These are phyloP conservation scores for Halcyon badia DNA, from an alignment of 2,797 vertebrate genomes.

Conservation along the genomic window DNA sequence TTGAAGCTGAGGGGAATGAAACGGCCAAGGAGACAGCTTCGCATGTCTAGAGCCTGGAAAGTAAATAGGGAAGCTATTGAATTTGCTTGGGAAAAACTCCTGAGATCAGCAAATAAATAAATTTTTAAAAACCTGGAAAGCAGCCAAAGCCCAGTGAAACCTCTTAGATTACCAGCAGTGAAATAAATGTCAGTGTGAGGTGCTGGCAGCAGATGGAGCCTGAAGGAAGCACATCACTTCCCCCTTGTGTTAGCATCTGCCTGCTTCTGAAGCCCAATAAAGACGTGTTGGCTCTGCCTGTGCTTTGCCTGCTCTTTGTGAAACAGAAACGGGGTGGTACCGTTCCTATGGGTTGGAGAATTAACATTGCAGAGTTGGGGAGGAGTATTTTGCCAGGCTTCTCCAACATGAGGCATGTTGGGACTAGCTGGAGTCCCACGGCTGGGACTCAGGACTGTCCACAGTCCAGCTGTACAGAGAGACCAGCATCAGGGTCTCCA, in stretches of 20 bases:
- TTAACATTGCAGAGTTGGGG: not conserved
- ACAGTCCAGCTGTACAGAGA: not conserved
- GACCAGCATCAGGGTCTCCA: not conserved
- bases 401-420: fast-evolving
- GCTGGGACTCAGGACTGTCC: not conserved
- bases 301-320: not conserved
- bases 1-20: not conserved
- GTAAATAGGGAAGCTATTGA: not conserved
- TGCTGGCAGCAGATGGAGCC: slow-evolving; percentile 39
- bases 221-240: not conserved
- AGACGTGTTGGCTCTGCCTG: not conserved
- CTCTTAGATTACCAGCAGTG: not conserved
- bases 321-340: not conserved
- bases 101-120: not conserved
- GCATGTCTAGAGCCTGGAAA: not conserved
- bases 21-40: not conserved
- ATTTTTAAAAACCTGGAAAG: not conserved
- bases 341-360: not conserved
- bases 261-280: slow-evolving; percentile 42
- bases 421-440: not conserved
- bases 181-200: not conserved
- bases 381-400: not conserved
- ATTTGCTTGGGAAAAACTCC: not conserved
- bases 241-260: not conserved
- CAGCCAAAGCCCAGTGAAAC: not conserved